Evolutionary conservation across 2,797 vertebrate genomes (phyloP).

Genomic region (Meda fulgida): DNA sequence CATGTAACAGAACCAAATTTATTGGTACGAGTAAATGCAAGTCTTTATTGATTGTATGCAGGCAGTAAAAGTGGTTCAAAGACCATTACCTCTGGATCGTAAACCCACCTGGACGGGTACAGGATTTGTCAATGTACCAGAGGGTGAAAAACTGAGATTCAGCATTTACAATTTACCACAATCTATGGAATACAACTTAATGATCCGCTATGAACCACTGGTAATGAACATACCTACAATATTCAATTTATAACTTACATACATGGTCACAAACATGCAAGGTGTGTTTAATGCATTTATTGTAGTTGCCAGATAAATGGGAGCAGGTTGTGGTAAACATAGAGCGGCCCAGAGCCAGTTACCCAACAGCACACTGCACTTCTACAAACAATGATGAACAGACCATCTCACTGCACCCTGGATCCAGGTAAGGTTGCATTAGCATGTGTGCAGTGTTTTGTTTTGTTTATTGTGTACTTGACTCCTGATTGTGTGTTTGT

Average conservation of each 20-base stretch:
- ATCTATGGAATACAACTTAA: conserved; percentile 93
- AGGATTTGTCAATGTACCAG: conserved; percentile 92
- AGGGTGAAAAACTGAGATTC: conserved; percentile 89
- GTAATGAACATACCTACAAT: conserved; percentile 67
- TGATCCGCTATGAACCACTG: conserved; percentile 97
- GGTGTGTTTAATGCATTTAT: conserved; percentile 23
- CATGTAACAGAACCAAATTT: not conserved
- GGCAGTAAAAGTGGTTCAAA: conserved; percentile 85
- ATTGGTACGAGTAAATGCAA: not conserved
- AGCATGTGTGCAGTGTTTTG: not conserved
- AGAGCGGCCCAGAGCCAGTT: conserved; percentile 71
- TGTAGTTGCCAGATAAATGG: conserved; percentile 92
- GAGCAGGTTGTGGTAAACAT: conserved; percentile 86
- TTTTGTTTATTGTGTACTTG: conserved; percentile 4
- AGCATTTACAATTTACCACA: conserved; percentile 87
- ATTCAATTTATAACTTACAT: not conserved
- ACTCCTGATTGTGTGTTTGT: conserved; percentile 28
- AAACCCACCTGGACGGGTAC: conserved; percentile 92
- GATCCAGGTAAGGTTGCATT: conserved; percentile 81
- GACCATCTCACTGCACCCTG: conserved; percentile 85
- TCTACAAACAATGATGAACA: conserved; percentile 79
- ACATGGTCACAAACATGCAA: conserved; percentile 8
- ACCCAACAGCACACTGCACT: conserved; percentile 36
- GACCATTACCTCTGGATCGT: conserved; percentile 84
- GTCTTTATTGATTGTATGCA: conserved; percentile 62